Evolutionary conservation across 2,888 invertebrate species (phyloP).

Genomic region (Pristionchus maxplancki): DNA sequence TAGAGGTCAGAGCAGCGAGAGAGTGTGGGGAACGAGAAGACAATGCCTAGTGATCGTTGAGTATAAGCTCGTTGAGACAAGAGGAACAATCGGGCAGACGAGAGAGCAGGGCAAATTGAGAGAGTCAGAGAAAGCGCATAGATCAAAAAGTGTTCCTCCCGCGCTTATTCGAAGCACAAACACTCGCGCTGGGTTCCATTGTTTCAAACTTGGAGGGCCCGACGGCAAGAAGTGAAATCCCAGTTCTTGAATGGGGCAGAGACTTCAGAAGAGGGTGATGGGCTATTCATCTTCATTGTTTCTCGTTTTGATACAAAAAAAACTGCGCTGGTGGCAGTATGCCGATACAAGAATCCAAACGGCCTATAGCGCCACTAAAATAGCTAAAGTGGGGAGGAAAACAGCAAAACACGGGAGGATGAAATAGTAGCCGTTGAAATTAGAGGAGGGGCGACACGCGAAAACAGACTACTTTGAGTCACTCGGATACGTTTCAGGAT

Average conservation of each 20-base stretch:
- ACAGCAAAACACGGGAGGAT: not conserved
- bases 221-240: not conserved
- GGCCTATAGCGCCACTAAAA: not conserved
- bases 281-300: too few species aligned
- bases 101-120: too few species aligned
- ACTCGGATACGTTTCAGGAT: not conserved
- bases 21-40: not conserved
- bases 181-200: conserved; percentile 6
- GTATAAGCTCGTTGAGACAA: not conserved
- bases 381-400: not conserved
- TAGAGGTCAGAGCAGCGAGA: not conserved
- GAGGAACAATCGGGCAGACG: too few species aligned
- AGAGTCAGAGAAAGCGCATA: too few species aligned
- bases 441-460: not conserved
- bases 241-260: not conserved
- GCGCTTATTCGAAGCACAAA: not conserved
- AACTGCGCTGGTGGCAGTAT: too few species aligned
- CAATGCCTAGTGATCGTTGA: not conserved
- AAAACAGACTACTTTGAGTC: not conserved
- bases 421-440: conserved; percentile 1
- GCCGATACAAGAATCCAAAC: too few species aligned
- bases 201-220: conserved; percentile 31
- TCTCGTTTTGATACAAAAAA: too few species aligned
- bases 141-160: conserved; percentile 39
- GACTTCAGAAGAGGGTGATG: not conserved